phyloP scores from a whole-genome alignment of 2,113 vertebrate species.

The Vireo altiloquus region DNA sequence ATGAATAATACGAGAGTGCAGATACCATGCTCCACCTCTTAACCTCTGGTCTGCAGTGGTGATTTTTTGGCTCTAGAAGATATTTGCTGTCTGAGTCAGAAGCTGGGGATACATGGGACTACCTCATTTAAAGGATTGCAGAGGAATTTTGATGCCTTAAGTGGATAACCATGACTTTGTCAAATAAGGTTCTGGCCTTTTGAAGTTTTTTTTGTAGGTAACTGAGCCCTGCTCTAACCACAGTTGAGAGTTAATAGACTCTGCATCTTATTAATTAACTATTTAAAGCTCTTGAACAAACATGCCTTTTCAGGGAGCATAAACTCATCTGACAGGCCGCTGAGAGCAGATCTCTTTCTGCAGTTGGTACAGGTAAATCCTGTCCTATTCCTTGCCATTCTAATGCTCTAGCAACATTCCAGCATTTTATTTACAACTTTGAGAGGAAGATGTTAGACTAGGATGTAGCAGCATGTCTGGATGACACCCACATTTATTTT shows the following conservation, averaged over 20 bases:
- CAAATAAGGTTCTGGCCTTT: not conserved
- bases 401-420: conserved; percentile 47
- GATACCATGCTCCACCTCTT: not conserved
- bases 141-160: not conserved
- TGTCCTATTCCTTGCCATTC: conserved; percentile 38
- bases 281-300: conserved; percentile 43
- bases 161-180: not conserved
- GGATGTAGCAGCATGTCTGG: conserved; percentile 48
- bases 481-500: conserved; percentile 62
- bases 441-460: conserved; percentile 39
- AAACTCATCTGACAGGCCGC: not conserved
- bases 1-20: not conserved
- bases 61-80: not conserved
- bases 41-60: not conserved
- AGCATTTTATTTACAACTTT: conserved; percentile 51
- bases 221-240: not conserved
- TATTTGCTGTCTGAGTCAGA: not conserved
- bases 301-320: not conserved
- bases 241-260: not conserved
- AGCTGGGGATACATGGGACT: not conserved
- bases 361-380: conserved; percentile 48
- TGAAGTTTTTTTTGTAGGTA: not conserved
- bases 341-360: not conserved
- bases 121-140: not conserved
- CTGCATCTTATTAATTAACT: conserved; percentile 25